phyloP scores from a whole-genome alignment of 2,797 vertebrate species.

The Anguilla marmorata region DNA sequence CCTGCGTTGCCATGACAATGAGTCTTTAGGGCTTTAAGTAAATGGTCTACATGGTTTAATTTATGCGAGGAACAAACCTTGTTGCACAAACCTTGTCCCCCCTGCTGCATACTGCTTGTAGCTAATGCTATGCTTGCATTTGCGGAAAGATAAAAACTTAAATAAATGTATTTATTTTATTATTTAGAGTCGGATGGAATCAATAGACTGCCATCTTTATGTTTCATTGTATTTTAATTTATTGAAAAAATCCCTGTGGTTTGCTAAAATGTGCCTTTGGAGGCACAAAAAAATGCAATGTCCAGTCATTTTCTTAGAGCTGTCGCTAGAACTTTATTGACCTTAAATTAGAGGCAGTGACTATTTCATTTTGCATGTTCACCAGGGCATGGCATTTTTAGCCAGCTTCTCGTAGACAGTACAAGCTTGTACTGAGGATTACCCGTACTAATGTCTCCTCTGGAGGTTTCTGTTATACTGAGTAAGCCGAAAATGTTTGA shows the following conservation, averaged over 20 bases:
- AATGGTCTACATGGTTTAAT: not conserved
- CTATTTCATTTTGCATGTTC: not conserved
- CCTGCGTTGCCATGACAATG: not conserved
- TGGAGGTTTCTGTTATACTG: conserved; percentile 1
- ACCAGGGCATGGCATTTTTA: not conserved
- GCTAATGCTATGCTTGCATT: not conserved
- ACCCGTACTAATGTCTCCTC: not conserved
- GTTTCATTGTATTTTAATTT: not conserved
- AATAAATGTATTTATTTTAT: not conserved
- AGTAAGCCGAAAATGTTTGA: not conserved
- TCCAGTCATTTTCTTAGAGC: not conserved
- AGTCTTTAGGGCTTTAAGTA: not conserved
- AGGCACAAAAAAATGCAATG: not conserved
- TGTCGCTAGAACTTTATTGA: not conserved
- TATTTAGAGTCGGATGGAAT: not conserved
- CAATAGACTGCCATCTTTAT: not conserved
- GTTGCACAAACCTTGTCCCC: not conserved
- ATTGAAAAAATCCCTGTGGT: not conserved
- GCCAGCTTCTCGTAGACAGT: not conserved
- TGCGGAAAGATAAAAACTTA: not conserved
- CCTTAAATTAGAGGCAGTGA: not conserved
- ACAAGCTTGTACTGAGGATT: not conserved
- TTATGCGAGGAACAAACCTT: not conserved
- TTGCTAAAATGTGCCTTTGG: not conserved
- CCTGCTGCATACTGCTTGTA: not conserved